A percentile compares a stretch with the other conserved stretches of the same genome.
Evolutionary conservation across 53 echinoderm and acorn worm genomes (phyloP).

Genomic region (Arbacia lixula): DNA sequence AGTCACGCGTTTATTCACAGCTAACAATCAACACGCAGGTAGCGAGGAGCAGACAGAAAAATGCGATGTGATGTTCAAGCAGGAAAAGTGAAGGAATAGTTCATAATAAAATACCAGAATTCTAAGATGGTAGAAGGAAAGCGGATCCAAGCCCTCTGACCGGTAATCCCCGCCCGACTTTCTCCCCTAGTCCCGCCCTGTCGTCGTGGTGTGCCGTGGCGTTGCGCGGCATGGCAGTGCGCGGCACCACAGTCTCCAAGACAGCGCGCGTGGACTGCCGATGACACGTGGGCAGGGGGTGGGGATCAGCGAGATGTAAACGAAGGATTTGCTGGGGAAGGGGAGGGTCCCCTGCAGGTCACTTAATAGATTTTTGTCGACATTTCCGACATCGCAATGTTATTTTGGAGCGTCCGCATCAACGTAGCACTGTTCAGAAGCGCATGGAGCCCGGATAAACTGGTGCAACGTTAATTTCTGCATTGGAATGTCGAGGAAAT

Average conservation of each 20-base stretch:
- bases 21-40: no score
- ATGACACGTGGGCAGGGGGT: not conserved
- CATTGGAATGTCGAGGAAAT: no score
- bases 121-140: not conserved
- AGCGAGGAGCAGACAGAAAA: not conserved
- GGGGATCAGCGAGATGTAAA: slow-evolving; percentile 47
- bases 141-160: slow-evolving; percentile 13
- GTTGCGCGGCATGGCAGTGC: not conserved
- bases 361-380: slow-evolving; percentile 35
- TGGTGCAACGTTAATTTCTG: no score
- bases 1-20: slow-evolving; percentile 7
- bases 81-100: not conserved
- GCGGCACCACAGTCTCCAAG: not conserved
- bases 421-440: no score
- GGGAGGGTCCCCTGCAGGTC: slow-evolving; percentile 29
- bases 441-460: no score
- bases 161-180: slow-evolving; percentile 46
- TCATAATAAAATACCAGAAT: no score
- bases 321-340: slow-evolving; percentile 32
- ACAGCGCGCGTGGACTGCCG: not conserved
- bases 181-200: slow-evolving; percentile 37
- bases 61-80: not conserved
- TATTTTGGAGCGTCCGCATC: no score
- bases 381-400: no score
- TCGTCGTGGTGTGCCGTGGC: slow-evolving; percentile 30